Conservation (phyloP, 2,888 invertebrate genomes). For the Epistrophella euchroma region DNA sequence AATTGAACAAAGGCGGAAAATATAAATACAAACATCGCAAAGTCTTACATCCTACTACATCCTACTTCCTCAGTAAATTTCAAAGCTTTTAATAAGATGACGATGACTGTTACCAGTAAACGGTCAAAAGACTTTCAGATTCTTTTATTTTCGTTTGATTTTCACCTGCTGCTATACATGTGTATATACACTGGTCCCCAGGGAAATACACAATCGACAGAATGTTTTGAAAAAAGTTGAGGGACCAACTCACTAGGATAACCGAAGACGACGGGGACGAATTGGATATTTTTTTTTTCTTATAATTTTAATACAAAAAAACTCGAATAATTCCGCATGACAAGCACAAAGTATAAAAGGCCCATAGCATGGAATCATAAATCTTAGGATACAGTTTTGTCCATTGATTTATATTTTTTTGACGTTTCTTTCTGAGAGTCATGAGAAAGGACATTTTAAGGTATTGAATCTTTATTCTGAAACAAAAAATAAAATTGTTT, state of each 20-base stretch:
- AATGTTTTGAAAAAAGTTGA: background rate
- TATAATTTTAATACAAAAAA: constrained; percentile 1
- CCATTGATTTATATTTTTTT: constrained; percentile 39
- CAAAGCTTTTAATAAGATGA: constrained; percentile 8
- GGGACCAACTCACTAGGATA: background rate
- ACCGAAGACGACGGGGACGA: background rate
- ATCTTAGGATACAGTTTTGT: constrained; percentile 5
- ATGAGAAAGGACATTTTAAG: background rate
- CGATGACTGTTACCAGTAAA: constrained; percentile 6
- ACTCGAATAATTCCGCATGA: constrained; percentile 26
- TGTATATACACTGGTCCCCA: background rate
- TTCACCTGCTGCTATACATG: constrained; percentile 16
- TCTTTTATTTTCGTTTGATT: constrained; percentile 4
- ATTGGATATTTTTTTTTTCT: background rate
- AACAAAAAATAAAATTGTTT: background rate
- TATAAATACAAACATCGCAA: background rate
- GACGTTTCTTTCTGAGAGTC: constrained; percentile 6
- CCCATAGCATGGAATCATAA: constrained; percentile 13
- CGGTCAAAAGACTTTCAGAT: constrained; percentile 23
- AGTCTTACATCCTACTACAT: too few species aligned
- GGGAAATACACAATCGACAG: constrained; percentile 3
- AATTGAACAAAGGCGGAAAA: constrained; percentile 31
- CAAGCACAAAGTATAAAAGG: background rate
- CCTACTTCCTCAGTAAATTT: background rate
- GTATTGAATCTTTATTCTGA: background rate